Base-by-base conservation (phyloP, 2,113 vertebrate genomes). In the Tachycineta bicolor region DNA sequence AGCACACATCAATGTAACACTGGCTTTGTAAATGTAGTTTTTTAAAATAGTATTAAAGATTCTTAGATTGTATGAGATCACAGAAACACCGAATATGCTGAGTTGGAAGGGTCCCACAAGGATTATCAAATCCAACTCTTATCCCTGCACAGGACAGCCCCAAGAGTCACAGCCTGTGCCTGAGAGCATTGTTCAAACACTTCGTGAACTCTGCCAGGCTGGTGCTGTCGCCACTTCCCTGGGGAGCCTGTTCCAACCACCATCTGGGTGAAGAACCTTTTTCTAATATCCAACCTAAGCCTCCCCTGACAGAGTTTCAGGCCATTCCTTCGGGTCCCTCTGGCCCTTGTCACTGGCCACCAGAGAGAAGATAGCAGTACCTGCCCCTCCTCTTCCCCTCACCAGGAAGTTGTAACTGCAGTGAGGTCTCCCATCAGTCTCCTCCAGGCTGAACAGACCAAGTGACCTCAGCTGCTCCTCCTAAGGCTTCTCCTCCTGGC, bases 351-450 rank as follows among this genome's bases (percentile, higher is more conserved):
- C 33, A 3, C 49, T 34, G n/a, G 10, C 18, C 49, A 29, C 12
- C 33, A 34, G 2, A 53, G 39, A 28, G 18, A 1, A 28, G 39
- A 55, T 11, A 29, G 44, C 76, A 55, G 25, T 79, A 12, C 15
- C 76, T 65, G 31, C 25, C 20, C 12, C 33, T 44, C 31, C 25
- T 53, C 19, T 34, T 19, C 60, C 25, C 12, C 20, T 55, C 39
- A 29, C 0, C 0, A 34, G 39, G 37, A 14, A 65, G 24, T 0
- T 65, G 39, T 44, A 34, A 22, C 19, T 44, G 19, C 60, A 53
- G 0, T 44, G 60, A 29, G 24, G 6, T 53, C 4, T 79, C 9
- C 11, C 18, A 12, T 53, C 25, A 67, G 25, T 9, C 12, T 37
- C 33, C 21, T 64, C 15, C 41, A 46, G 41, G 12, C 16, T 67